A percentile compares a stretch with the other conserved stretches of the same genome.
Conservation (phyloP, 2,113 vertebrate genomes). For the Tyto alba region DNA sequence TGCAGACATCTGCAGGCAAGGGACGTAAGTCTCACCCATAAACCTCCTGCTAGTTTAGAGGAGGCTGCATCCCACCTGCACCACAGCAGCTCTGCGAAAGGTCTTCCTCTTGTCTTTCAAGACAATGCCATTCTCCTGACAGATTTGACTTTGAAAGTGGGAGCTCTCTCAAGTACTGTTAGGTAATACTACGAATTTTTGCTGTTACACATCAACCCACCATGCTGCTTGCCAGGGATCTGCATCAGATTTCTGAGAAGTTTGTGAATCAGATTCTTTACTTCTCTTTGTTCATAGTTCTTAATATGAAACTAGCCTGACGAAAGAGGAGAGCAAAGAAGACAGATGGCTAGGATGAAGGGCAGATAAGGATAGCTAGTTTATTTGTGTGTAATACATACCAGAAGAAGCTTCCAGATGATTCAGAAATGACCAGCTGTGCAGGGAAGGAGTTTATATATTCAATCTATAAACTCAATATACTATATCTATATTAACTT, state of each 20-base stretch:
- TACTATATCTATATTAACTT: not conserved
- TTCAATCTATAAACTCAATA: not conserved
- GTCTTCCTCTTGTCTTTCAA: not conserved
- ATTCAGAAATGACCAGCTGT: not conserved
- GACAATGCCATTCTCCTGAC: not conserved
- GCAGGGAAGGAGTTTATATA: not conserved
- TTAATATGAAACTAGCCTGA: not conserved
- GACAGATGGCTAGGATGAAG: not conserved
- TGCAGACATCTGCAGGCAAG: not conserved
- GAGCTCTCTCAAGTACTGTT: not conserved
- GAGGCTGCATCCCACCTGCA: not conserved
- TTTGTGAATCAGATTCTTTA: not conserved
- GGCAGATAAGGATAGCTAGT: not conserved
- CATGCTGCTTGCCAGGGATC: not conserved
- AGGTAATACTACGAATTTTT: not conserved
- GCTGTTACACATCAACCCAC: not conserved
- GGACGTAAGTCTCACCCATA: not conserved
- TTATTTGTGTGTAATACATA: not conserved
- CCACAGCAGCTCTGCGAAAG: not conserved
- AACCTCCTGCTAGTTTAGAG: not conserved
- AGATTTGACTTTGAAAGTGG: not conserved
- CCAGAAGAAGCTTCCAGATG: conserved; percentile 1
- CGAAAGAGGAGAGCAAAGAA: not conserved
- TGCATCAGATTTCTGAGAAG: not conserved
- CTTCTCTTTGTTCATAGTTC: not conserved